Evolutionary conservation across 92 coral and sea anemone genomes (phyloP), one percentile per base, ranked within the genome.

Genomic region (Virgularia gustaviana): DNA sequence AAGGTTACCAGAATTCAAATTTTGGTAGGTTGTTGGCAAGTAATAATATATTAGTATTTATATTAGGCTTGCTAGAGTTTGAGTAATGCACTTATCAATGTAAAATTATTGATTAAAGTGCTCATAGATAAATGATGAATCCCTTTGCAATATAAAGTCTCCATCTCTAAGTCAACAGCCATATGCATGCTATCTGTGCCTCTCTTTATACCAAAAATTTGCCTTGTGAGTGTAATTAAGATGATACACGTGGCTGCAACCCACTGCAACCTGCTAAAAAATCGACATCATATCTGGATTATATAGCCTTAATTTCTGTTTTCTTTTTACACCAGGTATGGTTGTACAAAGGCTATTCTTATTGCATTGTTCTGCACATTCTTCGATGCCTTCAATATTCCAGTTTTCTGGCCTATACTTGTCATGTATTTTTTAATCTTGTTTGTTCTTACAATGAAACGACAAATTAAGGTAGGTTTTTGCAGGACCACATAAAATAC

Each of bases 321-420:
- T 20, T 68, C 55, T 59, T 57, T 49, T 7, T 56, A 4, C 72
- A 42, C 7, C 75, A 92, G 98, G 98, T 83, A 90, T 71, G 94
- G 90, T 38, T 91, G 89, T 0, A 92, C 96, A n/a, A 87, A 89
- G 60, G 98, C 90, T 18, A 58, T 87, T 66, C 63, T 92, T 22
- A 80, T 92, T 59, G 98, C 98, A 20, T 67, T 85, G 36, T 70
- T 75, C 33, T 92, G 98, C 67, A 92, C 98, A 42, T 92, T 89
- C 70, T 86, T 92, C 80, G 98, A 92, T 44, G 88, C 88, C 30
- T 85, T 92, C 81, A 89, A 92, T 88, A 89, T 92, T 58, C 98
- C 98, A 18, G 98, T 92, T 53, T 92, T 92, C 88, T 92, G 98
- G 98, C 98, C 96, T 1, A 92, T 92, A 49, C 84, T 92, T 65